Evolutionary conservation across 2,113 vertebrate genomes (phyloP).

Genomic region (Danionella cerebrum): DNA sequence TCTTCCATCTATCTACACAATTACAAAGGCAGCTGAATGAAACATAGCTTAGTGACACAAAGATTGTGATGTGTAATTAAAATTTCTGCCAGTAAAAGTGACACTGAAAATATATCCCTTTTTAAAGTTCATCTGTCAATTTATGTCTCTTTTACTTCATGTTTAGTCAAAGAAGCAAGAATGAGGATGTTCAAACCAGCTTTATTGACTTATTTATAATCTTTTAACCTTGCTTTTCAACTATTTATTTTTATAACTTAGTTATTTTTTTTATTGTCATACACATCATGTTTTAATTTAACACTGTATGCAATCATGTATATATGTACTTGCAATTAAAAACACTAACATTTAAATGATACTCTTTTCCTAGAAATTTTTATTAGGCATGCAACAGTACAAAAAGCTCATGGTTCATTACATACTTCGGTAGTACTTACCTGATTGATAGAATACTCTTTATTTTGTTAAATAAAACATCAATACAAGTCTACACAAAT

Average conservation of each 20-base stretch:
- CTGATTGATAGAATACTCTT: too few relatives aligned
- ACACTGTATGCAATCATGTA: not conserved
- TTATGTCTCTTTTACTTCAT: not conserved
- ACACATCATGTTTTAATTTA: conserved; percentile 3
- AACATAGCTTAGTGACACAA: conserved; percentile 19
- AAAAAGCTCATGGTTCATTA: too few relatives aligned
- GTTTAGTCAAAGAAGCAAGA: not conserved
- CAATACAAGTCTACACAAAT: too few relatives aligned
- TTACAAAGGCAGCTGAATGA: conserved; percentile 11
- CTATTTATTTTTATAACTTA: too few relatives aligned
- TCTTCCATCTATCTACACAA: conserved; percentile 18
- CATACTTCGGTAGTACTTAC: too few relatives aligned
- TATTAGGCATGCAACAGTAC: too few relatives aligned
- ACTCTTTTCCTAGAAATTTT: too few relatives aligned
- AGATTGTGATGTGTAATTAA: conserved; percentile 37
- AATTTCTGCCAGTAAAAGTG: conserved; percentile 23
- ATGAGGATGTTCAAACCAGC: not conserved
- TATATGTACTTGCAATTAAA: too few relatives aligned
- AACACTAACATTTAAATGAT: too few relatives aligned
- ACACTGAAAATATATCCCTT: conserved; percentile 27
- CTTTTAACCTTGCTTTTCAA: not conserved
- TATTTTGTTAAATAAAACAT: too few relatives aligned
- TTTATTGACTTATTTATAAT: not conserved
- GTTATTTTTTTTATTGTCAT: too few relatives aligned
- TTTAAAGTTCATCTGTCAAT: not conserved